Base-by-base conservation (phyloP, 2,888 invertebrate genomes). In the Cheilosia vulpina region DNA sequence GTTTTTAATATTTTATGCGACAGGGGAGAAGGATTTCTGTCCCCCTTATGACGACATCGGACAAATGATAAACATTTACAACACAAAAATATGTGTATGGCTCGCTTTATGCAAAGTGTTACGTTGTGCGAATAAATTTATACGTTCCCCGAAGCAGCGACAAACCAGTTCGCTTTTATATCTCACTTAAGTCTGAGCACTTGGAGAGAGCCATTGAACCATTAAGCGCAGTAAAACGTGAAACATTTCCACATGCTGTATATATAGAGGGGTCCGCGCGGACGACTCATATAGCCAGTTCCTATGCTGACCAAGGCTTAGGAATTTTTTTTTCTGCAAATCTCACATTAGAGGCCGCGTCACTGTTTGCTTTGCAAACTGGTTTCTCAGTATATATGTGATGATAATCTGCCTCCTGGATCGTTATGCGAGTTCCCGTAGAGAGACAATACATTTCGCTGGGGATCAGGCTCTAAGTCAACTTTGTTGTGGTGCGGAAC, bases 191-290 rank as follows among this genome's bases (percentile, higher is more conserved):
- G 13, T 13, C 31, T 65, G 47, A 65, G 73, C 24, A 69, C 58
- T 69, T 45, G 17, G n/a, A 57, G 24, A 53, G 60, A 85, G 76
- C 72, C 85, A 85, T 77, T 85, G 85, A 81, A 85, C 85, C 77
- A 85, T 85, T 81, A 80, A 71, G 55, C 52, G 55, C 58, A 77
- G 52, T 71, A 60, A 77, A 72, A 72, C 65, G 55, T 57, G 38
- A 47, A 60, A 55, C 65, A 72, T 66, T 79, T 58, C 31, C 47
- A 71, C 31, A 45, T 15, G 55, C 19, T 27, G 24, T 21, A 19
- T 11, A 19, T 24, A 2, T 9, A 9, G 31, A 38, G 34, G 24
- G 47, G 11, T n/a, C 43, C 31, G 45, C 31, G 45, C 34, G 60
- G 38, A 21, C 21, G 21, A 43, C 43, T 31, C 19, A 19, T 9